A percentile compares a stretch with the other conserved stretches of the same genome.
phyloP scores from a whole-genome alignment of 2,797 vertebrate species.

The Poeciliopsis infans region DNA sequence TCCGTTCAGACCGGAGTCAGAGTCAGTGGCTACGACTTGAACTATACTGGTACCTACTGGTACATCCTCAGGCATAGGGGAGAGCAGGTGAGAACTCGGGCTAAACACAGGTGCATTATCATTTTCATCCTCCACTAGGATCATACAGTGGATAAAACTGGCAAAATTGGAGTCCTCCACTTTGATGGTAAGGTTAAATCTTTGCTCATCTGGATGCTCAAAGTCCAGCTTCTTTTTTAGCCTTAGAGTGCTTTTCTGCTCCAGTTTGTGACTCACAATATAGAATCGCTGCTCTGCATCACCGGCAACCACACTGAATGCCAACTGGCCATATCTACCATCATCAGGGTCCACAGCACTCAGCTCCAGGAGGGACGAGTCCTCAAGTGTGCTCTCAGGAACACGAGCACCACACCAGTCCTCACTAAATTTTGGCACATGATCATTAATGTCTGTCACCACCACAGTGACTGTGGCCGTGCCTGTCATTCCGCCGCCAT shows the following conservation, averaged over 20 bases:
- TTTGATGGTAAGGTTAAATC: slow-evolving; percentile 87
- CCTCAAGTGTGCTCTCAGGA: slow-evolving; percentile 78
- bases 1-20: slow-evolving; percentile 85
- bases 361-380: slow-evolving; percentile 82
- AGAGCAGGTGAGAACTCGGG: slow-evolving; percentile 73
- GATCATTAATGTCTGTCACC: slow-evolving; percentile 87
- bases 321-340: slow-evolving; percentile 82
- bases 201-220: slow-evolving; percentile 83
- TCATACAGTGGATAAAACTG: slow-evolving; percentile 82
- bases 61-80: slow-evolving; percentile 82
- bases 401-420: slow-evolving; percentile 78
- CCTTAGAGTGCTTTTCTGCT: slow-evolving; percentile 82
- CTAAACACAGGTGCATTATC: slow-evolving; percentile 87
- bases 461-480: slow-evolving; percentile 85
- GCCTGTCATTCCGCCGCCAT: slow-evolving; percentile 87
- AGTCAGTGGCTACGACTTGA: slow-evolving; percentile 82
- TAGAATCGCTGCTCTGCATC: slow-evolving; percentile 88
- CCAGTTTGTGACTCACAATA: slow-evolving; percentile 81
- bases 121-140: slow-evolving; percentile 88
- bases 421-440: slow-evolving; percentile 82
- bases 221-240: slow-evolving; percentile 87
- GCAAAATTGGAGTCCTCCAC: slow-evolving; percentile 88
- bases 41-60: slow-evolving; percentile 80
- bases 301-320: slow-evolving; percentile 84
- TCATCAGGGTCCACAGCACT: slow-evolving; percentile 82